Evolutionary conservation across 2,888 invertebrate species (phyloP), one percentile per base, ranked within the genome.

Genomic region (Podabrus alpinus): DNA sequence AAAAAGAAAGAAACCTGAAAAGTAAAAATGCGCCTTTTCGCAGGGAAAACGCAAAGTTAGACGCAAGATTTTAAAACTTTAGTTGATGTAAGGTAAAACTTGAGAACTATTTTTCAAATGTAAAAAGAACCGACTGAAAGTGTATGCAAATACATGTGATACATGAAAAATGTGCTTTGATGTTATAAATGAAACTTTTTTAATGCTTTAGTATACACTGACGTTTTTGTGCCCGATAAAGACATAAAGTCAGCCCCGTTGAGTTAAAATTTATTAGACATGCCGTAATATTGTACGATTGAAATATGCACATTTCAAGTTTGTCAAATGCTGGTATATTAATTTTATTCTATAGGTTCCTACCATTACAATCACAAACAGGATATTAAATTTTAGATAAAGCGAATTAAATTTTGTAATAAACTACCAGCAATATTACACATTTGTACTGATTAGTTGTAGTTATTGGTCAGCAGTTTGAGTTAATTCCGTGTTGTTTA

Each of bases 371-470:
- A 68, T 59, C 62, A 17, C 62, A 69, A 62, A 62, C 29, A 25
- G 69, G 69, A 69, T 69, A 69, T 69, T 69, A 62, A 69, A 69
- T 69, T 69, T 61, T 62, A 69, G 61, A 69, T 69, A 61, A 69
- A 69, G 68, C 69, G 17, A 69, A 62, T 69, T 15, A 61, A 68
- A 62, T 62, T 29, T 29, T 62, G 69, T 25, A 69, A 62, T 66
- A 59, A 71, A 66, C 66, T 59, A 59, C 15, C 11, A 24, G 21
- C 19, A 64, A 19, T 59, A 66, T 66, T 59, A 13, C 66, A 59
- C 71, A 71, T 66, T 71, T 15, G 59, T 21, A 71, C 66, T 59
- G 71, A 71, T 71, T 66, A 66, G 59, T 71, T 69, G 29, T 45
- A 66, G 64, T 69, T 60, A 45, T 66, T 71, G 64, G 71, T 66